Base-by-base conservation (phyloP, 1,140 invertebrate genomes). In the Apis mellifera region DNA sequence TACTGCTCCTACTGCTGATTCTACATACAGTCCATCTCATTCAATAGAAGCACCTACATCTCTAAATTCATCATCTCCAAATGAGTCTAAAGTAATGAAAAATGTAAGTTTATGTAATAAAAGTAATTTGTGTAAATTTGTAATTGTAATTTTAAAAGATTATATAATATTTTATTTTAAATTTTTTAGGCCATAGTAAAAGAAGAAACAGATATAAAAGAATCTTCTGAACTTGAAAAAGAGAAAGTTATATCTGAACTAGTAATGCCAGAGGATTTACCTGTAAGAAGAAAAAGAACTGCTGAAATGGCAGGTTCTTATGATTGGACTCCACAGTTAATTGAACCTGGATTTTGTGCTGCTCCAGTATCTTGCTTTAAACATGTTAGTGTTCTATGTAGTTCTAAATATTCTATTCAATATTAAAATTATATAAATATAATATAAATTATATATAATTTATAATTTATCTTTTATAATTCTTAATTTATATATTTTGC, bases 331-430 rank as follows among this genome's bases (percentile, higher is more conserved):
- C 95, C 96, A 42, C 96, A 97, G 86, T 93, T 99, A 5, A 95
- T 95, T 86, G 96, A 96, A 82, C 95, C 95, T 83, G 96, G 96
- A 86, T 98, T 98, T 91, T 95, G 96, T 79, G 98, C 98, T 23
- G 98, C 98, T 17, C 96, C 98, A 65, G 98, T 99, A 13, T 97
- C 96, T 64, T 97, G 97, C 91, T 99, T 99, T 92, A 97, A 96
- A 92, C 98, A 99, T 95, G 96, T 96, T 90, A 94, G 95, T 82
- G 23, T 48, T 23, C 11, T n/a, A n/a, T n/a, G n/a, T n/a, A n/a
- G n/a, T n/a, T n/a, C n/a, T n/a, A n/a, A n/a, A n/a, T n/a, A n/a
- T n/a, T n/a, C n/a, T 2, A 55, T n/a, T 73, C 21, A 60, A 74
- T 55, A 54, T 65, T 73, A 32, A 69, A 4, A 79, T n/a, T 75